Evolutionary conservation across 2,888 invertebrate species (phyloP), one percentile per base, ranked within the genome.

Genomic region (Nyleta sp.): DNA sequence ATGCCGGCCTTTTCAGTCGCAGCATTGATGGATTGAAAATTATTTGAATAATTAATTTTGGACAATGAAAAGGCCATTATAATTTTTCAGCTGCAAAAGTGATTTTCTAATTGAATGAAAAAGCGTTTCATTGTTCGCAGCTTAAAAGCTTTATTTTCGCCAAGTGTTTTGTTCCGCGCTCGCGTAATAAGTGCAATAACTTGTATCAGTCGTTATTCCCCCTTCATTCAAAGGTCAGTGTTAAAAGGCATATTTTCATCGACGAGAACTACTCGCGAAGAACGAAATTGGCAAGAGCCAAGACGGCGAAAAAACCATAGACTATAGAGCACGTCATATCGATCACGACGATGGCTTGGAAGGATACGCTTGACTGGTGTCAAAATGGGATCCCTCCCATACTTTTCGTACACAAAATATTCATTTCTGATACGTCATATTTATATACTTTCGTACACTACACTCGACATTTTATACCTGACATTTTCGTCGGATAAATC

Each of bases 281-380:
- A 71, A 60, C 53, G 44, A 67, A 55, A 55, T 46, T 52, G 68
- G 35, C 55, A 55, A 48, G 7, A 53, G 31, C 44, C n/a, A 64
- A 76, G 70, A 70, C 70, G 50, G 10, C 15, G 13, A 65, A 72
- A 44, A 65, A 71, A 67, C 60, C 60, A 55, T 50, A 53, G 52
- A 65, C 42, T 70, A 70, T 72, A 44, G 71, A 67, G 50, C 64
- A 65, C 70, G 65, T 71, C 68, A 74, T 74, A 74, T 85, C 84
- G 84, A 85, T 85, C 82, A 82, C 81, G 83, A 84, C 85, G 84
- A 84, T 82, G 83, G 82, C 82, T 80, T 75, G 15, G 52, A 35
- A 71, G 57, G 86, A 84, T 83, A 88, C 87, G 88, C 87, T 87
- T 84, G 83, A 87, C 86, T 86, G 87, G 86, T 84, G 82, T 84